A percentile compares a stretch with the other conserved stretches of the same genome.
These are phyloP conservation scores for Ciconia boyciana DNA, from an alignment of 2,113 vertebrate species.

Conservation along the genomic window DNA sequence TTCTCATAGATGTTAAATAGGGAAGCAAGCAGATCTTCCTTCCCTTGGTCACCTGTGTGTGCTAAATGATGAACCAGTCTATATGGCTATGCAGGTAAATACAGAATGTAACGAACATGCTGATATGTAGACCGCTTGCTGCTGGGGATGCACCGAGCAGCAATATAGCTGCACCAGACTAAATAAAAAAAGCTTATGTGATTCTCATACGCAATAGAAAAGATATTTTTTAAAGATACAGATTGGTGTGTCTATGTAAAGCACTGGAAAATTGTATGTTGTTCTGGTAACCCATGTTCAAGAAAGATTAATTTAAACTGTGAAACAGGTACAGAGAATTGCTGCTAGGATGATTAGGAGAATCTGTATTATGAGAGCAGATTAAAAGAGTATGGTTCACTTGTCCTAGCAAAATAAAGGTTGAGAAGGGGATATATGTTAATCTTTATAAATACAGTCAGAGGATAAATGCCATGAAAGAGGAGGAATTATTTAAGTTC, in stretches of 20 bases:
- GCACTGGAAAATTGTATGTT: neutral
- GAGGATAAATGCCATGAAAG: slow-evolving; percentile 54
- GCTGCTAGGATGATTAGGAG: slow-evolving; percentile 37
- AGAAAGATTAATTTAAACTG: slow-evolving; percentile 29
- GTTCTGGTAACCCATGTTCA: neutral
- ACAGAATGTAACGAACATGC: neutral
- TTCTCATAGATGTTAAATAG: neutral
- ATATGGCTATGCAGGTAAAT: neutral
- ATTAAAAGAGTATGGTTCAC: slow-evolving; percentile 63
- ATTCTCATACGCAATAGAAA: neutral
- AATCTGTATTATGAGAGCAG: slow-evolving; percentile 61
- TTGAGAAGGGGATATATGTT: slow-evolving; percentile 62
- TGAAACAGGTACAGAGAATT: slow-evolving; percentile 47
- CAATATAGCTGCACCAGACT: neutral
- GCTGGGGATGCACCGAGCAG: neutral
- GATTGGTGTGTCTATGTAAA: neutral
- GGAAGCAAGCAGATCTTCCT: neutral
- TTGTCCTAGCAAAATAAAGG: slow-evolving; percentile 65
- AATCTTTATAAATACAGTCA: slow-evolving; percentile 63
- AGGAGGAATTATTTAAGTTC: slow-evolving; percentile 63
- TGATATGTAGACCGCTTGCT: neutral
- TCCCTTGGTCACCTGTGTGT: neutral
- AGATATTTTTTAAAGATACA: neutral
- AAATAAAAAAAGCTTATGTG: neutral
- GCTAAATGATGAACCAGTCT: neutral